Evolutionary conservation across 2,888 invertebrate genomes (phyloP).

Genomic region (Smittia sp.): DNA sequence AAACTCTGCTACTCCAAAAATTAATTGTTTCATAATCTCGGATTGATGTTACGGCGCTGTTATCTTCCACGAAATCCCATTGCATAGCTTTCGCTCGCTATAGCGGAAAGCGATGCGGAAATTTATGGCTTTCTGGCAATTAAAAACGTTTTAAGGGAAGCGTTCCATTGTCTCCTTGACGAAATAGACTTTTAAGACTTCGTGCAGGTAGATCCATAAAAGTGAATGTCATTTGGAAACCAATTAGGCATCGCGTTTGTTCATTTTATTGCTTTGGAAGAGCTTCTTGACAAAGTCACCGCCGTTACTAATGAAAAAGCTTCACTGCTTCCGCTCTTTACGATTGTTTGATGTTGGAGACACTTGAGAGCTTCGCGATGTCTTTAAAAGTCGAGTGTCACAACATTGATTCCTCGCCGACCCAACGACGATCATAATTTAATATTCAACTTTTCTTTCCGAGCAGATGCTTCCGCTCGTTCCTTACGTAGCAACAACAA

Average conservation of each 20-base stretch:
- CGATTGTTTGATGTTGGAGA: neutral
- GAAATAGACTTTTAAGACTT: conserved; percentile 9
- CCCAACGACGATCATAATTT: conserved; percentile 7
- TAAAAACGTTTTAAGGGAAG: conserved; percentile 30
- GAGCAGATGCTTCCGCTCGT: conserved; percentile 17
- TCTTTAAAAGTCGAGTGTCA: neutral
- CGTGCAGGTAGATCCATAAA: neutral
- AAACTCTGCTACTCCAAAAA: neutral
- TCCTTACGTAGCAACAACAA: neutral
- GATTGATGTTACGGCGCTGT: neutral
- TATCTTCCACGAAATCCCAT: neutral
- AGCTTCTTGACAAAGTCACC: conserved; percentile 15
- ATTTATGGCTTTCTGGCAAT: conserved; percentile 11
- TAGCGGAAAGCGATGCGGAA: neutral
- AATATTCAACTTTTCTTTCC: conserved; percentile 13
- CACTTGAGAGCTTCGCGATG: neutral
- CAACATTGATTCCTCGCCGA: neutral
- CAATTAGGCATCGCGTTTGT: conserved; percentile 24
- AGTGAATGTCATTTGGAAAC: neutral
- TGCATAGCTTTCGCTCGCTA: neutral
- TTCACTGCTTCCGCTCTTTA: neutral
- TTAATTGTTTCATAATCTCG: conserved; percentile 32
- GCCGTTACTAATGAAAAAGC: neutral
- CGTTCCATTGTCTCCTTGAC: neutral
- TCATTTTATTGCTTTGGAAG: conserved; percentile 20